Percentiles rank a stretch among this genome's conserved stretches.
phyloP scores from a whole-genome alignment of 2,797 vertebrate genomes.

The Sebastes flavidus region DNA sequence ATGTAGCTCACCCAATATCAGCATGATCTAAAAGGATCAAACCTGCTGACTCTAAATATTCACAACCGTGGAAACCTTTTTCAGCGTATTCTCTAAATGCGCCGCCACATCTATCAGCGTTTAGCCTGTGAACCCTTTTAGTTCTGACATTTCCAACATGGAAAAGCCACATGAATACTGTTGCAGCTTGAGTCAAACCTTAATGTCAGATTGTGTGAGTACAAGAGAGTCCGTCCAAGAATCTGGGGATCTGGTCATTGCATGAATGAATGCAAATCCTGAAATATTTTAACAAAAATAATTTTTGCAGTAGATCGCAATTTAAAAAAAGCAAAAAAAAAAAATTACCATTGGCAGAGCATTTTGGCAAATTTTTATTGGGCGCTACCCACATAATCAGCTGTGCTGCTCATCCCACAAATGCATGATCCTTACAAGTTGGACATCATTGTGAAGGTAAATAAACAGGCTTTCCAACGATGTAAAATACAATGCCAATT shows the following conservation, averaged over 20 bases:
- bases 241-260: background rate
- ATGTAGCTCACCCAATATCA: background rate
- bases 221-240: background rate
- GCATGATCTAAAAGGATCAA: constrained; percentile 23
- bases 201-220: background rate
- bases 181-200: background rate
- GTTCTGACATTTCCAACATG: background rate
- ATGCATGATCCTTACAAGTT: too few relatives aligned
- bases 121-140: background rate
- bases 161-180: background rate
- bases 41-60: constrained; percentile 18
- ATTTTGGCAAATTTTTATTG: too few relatives aligned
- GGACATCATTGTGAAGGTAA: too few relatives aligned
- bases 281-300: background rate
- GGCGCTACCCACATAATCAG: too few relatives aligned
- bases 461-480: too few relatives aligned
- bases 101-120: background rate
- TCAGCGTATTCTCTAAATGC: constrained; percentile 1
- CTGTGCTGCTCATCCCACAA: too few relatives aligned
- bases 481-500: too few relatives aligned
- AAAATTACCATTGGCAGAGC: too few relatives aligned
- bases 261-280: background rate
- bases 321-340: too few relatives aligned
- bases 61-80: background rate
- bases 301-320: background rate